Evolutionary conservation across 2,113 vertebrate genomes (phyloP).

Genomic region (Petaurus breviceps): DNA sequence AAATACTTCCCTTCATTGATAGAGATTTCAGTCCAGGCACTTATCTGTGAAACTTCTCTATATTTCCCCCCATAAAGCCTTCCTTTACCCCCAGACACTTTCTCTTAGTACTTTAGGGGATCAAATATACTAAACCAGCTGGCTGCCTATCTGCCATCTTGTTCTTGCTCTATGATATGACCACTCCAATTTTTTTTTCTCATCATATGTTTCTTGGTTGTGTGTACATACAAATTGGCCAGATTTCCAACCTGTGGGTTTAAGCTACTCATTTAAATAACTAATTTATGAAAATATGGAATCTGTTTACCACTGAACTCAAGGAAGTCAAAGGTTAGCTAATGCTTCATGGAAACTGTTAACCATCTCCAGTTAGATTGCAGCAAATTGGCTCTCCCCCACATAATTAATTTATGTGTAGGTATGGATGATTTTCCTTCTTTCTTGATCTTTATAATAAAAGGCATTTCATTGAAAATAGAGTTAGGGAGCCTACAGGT

Average conservation of each 20-base stretch:
- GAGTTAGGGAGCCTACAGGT: background rate
- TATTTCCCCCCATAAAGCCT: background rate
- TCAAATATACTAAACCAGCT: background rate
- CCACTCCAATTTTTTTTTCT: background rate
- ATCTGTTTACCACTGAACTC: background rate
- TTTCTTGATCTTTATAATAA: background rate
- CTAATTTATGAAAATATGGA: background rate
- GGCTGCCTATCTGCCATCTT: background rate
- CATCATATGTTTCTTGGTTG: background rate
- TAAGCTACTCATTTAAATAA: background rate
- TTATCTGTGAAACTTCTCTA: background rate
- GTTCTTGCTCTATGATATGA: background rate
- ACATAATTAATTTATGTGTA: background rate
- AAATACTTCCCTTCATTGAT: background rate
- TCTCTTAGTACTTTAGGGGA: background rate
- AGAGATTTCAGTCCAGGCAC: background rate
- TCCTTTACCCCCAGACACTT: background rate
- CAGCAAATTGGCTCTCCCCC: background rate
- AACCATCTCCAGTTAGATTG: background rate
- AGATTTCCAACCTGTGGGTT: background rate
- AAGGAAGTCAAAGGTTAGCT: background rate
- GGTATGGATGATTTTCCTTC: background rate
- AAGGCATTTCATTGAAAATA: background rate
- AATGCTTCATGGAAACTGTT: background rate
- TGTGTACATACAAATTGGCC: background rate